phyloP scores from a whole-genome alignment of 1,140 invertebrate genomes.

The Belonocnema kinseyi region DNA sequence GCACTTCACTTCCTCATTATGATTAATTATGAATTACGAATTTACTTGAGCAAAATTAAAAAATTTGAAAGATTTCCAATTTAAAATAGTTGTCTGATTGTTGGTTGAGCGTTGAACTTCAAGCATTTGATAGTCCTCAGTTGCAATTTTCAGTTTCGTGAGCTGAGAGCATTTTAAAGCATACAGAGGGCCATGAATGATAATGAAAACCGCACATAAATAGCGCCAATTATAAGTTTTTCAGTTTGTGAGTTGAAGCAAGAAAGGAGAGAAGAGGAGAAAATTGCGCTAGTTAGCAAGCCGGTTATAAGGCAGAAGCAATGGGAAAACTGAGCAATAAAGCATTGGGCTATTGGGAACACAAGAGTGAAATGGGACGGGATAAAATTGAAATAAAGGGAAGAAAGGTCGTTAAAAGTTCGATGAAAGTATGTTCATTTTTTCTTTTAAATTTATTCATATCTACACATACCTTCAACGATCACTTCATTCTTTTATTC shows the following conservation, averaged over 20 bases:
- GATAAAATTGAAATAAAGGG: slow-evolving; percentile 26
- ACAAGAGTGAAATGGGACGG: slow-evolving; percentile 12
- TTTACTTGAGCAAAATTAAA: too few relatives aligned
- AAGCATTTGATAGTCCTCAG: too few relatives aligned
- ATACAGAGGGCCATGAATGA: neutral
- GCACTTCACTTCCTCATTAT: too few relatives aligned
- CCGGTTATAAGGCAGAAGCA: neutral
- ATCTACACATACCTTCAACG: neutral
- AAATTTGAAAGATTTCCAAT: too few relatives aligned
- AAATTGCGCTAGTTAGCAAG: slow-evolving; percentile 12
- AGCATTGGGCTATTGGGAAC: slow-evolving; percentile 9
- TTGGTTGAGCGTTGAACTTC: too few relatives aligned
- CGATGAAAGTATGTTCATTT: neutral
- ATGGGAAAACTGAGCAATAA: slow-evolving; percentile 12
- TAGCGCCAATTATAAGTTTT: slow-evolving; percentile 31
- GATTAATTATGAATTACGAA: too few relatives aligned
- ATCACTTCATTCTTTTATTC: neutral
- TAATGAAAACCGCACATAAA: slow-evolving; percentile 20
- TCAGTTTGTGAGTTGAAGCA: slow-evolving; percentile 20
- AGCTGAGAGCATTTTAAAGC: neutral
- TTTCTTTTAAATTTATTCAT: neutral
- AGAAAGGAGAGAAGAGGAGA: neutral
- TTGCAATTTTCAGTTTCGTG: slow-evolving; percentile 6
- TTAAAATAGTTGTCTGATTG: too few relatives aligned
- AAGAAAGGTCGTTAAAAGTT: slow-evolving; percentile 12